Percentiles rank a stretch among this genome's conserved stretches.
Conservation (phyloP, 2,888 invertebrate species). For the Cheiracanthium punctorium region DNA sequence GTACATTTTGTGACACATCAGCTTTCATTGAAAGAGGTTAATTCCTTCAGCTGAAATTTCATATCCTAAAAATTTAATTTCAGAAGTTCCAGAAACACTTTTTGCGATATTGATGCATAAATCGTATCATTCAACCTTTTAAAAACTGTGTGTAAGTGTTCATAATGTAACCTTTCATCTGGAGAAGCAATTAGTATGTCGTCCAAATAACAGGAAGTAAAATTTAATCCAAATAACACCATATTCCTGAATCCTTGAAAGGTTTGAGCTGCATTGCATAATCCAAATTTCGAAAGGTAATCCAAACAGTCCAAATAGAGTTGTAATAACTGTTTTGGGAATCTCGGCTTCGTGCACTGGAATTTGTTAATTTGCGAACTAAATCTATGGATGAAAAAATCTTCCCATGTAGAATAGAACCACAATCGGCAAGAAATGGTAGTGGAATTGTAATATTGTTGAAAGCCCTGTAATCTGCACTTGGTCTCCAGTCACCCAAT, state of each 20-base stretch:
- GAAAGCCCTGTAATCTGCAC: slow-evolving; percentile 23
- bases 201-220: slow-evolving; percentile 30
- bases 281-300: background rate
- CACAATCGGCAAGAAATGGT: slow-evolving; percentile 19
- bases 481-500: slow-evolving; percentile 35
- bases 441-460: slow-evolving; percentile 13
- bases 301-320: background rate
- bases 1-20: background rate
- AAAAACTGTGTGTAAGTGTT: background rate
- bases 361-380: too few species aligned
- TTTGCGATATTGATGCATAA: background rate
- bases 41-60: background rate
- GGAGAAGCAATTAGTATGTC: slow-evolving; percentile 24
- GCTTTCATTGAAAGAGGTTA: background rate
- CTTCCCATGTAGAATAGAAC: slow-evolving; percentile 18
- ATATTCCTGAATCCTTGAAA: background rate
- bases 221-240: background rate
- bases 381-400: background rate
- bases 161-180: background rate
- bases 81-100: too few species aligned
- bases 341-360: too few species aligned
- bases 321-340: background rate
- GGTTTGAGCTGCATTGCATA: background rate
- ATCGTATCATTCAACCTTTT: background rate
- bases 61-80: background rate